Percentiles rank a stretch among this genome's conserved stretches.
Evolutionary conservation across 2,113 vertebrate species (phyloP).

Genomic region (Hymenochirus boettgeri): DNA sequence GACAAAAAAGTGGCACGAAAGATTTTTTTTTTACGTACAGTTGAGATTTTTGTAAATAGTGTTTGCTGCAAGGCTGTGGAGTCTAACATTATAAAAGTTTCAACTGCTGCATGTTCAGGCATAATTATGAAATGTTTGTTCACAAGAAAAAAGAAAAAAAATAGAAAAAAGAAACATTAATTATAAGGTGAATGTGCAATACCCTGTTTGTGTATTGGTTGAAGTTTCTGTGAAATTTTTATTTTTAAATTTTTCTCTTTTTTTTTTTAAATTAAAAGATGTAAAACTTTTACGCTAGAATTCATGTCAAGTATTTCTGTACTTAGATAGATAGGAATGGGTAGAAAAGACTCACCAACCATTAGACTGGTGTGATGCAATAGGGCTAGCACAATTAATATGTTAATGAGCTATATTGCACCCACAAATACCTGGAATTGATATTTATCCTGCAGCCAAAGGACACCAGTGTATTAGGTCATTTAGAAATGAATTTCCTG

Average conservation of each 20-base stretch:
- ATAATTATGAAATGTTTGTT: slow-evolving; percentile 77
- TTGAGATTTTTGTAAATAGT: slow-evolving; percentile 78
- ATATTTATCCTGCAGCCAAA: too few relatives aligned
- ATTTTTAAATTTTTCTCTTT: slow-evolving; percentile 57
- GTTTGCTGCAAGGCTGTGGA: slow-evolving; percentile 82
- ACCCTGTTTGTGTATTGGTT: slow-evolving; percentile 75
- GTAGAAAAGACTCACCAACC: slow-evolving; percentile 36
- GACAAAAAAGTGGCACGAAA: slow-evolving; percentile 66
- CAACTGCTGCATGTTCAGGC: slow-evolving; percentile 83
- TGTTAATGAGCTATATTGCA: too few relatives aligned
- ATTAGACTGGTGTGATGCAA: slow-evolving; percentile 15
- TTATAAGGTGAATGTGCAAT: slow-evolving; percentile 88
- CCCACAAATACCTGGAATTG: too few relatives aligned
- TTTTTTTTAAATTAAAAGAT: too few relatives aligned
- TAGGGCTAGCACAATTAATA: slow-evolving; percentile 20
- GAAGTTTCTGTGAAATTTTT: slow-evolving; percentile 64
- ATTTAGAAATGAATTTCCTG: too few relatives aligned
- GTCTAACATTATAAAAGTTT: slow-evolving; percentile 75
- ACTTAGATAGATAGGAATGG: slow-evolving; percentile 51
- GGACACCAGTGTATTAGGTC: too few relatives aligned
- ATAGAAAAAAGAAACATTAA: slow-evolving; percentile 65
- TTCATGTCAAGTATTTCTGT: slow-evolving; percentile 63
- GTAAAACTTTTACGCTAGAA: slow-evolving; percentile 69
- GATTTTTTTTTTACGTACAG: slow-evolving; percentile 64
- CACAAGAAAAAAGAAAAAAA: slow-evolving; percentile 48